Evolutionary conservation across 2,113 vertebrate species (phyloP).

Genomic region (Laticauda colubrina): DNA sequence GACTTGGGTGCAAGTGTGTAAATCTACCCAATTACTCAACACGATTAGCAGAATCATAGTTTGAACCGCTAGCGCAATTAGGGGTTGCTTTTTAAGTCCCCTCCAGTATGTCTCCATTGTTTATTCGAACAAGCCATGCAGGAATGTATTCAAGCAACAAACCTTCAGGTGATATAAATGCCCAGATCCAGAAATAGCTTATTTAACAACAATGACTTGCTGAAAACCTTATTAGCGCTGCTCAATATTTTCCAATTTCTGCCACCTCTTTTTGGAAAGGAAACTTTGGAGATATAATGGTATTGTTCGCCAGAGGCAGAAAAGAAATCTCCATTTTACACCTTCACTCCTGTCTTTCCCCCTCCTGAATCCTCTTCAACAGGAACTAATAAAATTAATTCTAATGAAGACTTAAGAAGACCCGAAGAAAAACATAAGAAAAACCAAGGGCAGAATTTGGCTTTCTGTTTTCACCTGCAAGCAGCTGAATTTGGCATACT

Average conservation of each 20-base stretch:
- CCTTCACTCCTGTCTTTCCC: neutral
- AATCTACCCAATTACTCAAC: neutral
- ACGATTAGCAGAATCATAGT: neutral
- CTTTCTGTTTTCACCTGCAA: constrained; percentile 60
- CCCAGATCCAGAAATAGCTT: neutral
- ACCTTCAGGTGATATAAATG: neutral
- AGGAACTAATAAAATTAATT: constrained; percentile 12
- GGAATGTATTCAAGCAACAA: neutral
- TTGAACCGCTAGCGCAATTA: neutral
- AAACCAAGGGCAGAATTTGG: constrained; percentile 34
- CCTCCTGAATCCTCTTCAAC: constrained; percentile 4
- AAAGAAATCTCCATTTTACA: constrained; percentile 43
- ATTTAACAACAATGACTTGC: neutral
- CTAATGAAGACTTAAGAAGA: neutral
- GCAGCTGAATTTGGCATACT: constrained; percentile 66
- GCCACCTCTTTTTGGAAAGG: constrained; percentile 25
- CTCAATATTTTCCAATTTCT: neutral
- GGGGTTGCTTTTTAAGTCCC: neutral
- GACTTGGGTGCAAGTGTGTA: neutral
- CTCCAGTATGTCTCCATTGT: neutral
- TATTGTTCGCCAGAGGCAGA: constrained; percentile 13
- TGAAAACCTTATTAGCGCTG: neutral
- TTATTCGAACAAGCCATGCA: neutral
- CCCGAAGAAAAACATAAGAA: neutral
- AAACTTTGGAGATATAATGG: constrained; percentile 42